A percentile compares a stretch with the other conserved stretches of the same genome.
Evolutionary conservation across 35 echinoderm and acorn worm species (phyloP).

Genomic region (Lytechinus variegatus): DNA sequence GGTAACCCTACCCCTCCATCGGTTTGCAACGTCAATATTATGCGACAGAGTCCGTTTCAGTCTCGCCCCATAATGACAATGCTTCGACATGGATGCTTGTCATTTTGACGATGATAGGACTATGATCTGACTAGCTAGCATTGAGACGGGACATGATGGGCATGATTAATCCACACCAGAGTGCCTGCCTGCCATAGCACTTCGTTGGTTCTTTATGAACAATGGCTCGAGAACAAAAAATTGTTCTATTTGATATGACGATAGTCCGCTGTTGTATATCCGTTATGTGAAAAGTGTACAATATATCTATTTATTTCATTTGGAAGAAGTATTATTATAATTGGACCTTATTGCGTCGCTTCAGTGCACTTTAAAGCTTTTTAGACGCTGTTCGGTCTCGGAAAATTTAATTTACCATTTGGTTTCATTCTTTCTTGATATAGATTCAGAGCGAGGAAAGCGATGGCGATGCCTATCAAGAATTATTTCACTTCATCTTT

Average conservation of each 20-base stretch:
- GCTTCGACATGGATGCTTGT: constrained; percentile 49
- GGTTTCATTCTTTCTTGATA: no score
- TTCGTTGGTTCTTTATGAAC: not conserved
- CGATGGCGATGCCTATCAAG: no score
- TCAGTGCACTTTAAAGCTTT: no score
- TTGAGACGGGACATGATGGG: not conserved
- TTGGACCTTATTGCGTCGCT: no score
- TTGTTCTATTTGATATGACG: not conserved
- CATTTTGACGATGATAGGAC: not conserved
- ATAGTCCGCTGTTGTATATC: no score
- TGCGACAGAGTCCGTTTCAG: constrained; percentile 43
- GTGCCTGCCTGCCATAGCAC: not conserved
- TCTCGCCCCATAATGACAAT: not conserved
- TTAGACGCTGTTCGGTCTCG: no score
- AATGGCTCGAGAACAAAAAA: not conserved
- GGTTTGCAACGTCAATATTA: constrained; percentile 57
- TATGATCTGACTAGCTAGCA: not conserved
- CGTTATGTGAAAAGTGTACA: no score
- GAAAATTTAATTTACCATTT: no score
- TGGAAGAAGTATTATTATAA: no score
- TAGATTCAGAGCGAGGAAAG: no score
- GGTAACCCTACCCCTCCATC: constrained; percentile 39
- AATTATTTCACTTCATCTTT: no score
- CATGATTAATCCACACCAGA: not conserved
- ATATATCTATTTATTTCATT: no score